Percentiles rank a stretch among this genome's conserved stretches.
Conservation (phyloP, 2,797 vertebrate genomes). For the Dicrostonyx torquatus region DNA sequence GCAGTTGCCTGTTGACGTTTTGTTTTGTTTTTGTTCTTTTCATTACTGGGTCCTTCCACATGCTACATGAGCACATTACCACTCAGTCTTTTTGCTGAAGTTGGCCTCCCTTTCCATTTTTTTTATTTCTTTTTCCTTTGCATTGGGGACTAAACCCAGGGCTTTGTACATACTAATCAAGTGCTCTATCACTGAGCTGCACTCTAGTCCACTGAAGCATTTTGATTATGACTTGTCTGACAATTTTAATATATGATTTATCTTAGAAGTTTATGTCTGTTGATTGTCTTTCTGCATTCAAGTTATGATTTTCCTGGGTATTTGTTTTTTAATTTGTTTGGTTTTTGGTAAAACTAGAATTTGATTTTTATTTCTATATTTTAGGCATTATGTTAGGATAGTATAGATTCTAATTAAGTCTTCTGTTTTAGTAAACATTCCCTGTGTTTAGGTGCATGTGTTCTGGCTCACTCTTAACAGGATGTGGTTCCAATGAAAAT, state of each 20-base stretch:
- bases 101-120: not conserved
- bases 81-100: not conserved
- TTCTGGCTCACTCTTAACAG: not conserved
- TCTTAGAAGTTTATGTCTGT: constrained; percentile 3
- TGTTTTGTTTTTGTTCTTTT: not conserved
- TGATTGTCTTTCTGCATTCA: constrained; percentile 25
- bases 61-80: not conserved
- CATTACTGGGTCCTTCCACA: not conserved
- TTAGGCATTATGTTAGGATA: constrained; percentile 24
- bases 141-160: not conserved
- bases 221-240: constrained; percentile 61
- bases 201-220: not conserved
- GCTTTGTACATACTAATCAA: not conserved
- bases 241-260: constrained; percentile 46
- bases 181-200: not conserved
- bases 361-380: constrained; percentile 65
- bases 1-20: constrained; percentile 1
- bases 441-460: not conserved
- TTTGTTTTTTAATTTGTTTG: not conserved
- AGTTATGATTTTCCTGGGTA: constrained; percentile 45
- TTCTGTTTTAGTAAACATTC: constrained; percentile 16
- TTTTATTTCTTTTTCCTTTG: not conserved
- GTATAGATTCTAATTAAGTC: constrained; percentile 43
- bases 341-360: constrained; percentile 19
- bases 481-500: constrained; percentile 20